Conservation (phyloP, 2,888 invertebrate genomes). For the Euzophera pinguis region DNA sequence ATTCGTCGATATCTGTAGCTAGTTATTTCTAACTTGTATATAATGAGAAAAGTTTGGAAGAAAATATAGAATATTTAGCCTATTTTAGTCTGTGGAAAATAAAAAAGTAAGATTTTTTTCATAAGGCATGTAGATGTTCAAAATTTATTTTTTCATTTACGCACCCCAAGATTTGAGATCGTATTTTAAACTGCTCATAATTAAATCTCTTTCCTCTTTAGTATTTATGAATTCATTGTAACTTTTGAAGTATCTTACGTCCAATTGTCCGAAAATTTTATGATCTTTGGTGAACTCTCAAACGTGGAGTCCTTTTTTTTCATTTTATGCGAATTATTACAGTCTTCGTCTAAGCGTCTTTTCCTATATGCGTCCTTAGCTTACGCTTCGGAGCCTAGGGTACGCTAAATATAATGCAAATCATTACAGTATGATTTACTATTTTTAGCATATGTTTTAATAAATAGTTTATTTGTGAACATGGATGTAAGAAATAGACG, state of each 20-base stretch:
- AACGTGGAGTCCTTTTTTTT: no score
- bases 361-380: no score
- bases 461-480: no score
- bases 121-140: background rate
- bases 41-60: conserved; percentile 40
- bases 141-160: conserved; percentile 3
- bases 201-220: background rate
- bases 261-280: background rate
- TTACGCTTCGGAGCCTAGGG: no score
- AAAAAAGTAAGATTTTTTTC: conserved; percentile 13
- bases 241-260: conserved; percentile 1
- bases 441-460: no score
- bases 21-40: conserved; percentile 30
- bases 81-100: conserved; percentile 19
- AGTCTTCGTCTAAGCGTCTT: no score
- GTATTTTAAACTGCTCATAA: background rate
- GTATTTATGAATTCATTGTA: conserved; percentile 6
- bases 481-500: no score
- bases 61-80: conserved; percentile 32
- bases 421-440: no score
- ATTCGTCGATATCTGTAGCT: conserved; percentile 27
- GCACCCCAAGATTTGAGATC: background rate
- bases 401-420: no score
- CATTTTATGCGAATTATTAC: no score
- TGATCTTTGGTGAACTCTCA: background rate